Percentiles rank a stretch among this genome's conserved stretches.
phyloP scores from a whole-genome alignment of 2,113 vertebrate species.

The Scophthalmus maximus region DNA sequence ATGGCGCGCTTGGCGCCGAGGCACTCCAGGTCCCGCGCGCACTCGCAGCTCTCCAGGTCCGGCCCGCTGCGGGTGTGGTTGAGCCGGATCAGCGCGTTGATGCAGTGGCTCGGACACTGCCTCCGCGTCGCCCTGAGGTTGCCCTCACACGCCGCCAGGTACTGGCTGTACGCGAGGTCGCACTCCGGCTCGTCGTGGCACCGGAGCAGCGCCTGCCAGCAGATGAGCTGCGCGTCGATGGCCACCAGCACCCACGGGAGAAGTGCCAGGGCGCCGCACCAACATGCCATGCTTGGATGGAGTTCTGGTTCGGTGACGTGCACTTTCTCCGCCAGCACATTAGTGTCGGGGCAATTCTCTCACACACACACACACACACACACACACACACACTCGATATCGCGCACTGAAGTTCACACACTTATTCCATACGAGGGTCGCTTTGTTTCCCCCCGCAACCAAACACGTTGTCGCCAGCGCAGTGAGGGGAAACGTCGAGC shows the following conservation, averaged over 20 bases:
- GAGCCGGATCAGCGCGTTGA: conserved; percentile 81
- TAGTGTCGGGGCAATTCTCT: conserved; percentile 8
- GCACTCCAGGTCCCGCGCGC: conserved; percentile 79
- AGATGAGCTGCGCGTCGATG: conserved; percentile 76
- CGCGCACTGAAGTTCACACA: background rate
- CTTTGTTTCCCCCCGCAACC: too few species aligned
- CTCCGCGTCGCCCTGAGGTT: conserved; percentile 72
- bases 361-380: too few species aligned
- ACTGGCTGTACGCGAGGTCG: conserved; percentile 81
- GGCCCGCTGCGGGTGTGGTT: conserved; percentile 82
- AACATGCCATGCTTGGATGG: conserved; percentile 77
- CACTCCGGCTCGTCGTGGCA: conserved; percentile 84
- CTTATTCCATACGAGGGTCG: background rate
- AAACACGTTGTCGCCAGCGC: too few species aligned
- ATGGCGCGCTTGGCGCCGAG: conserved; percentile 76
- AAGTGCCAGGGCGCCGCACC: conserved; percentile 70
- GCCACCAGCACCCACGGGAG: conserved; percentile 75
- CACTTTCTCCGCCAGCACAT: conserved; percentile 64
- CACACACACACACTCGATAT: background rate
- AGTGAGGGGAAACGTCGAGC: background rate
- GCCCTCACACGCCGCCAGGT: conserved; percentile 78
- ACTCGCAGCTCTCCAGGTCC: conserved; percentile 83
- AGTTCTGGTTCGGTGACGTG: conserved; percentile 55
- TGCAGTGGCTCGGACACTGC: conserved; percentile 85
- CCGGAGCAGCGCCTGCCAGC: conserved; percentile 82